A percentile compares a stretch with the other conserved stretches of the same genome.
Evolutionary conservation across 2,888 invertebrate species (phyloP).

Genomic region (Xestia xanthographa): DNA sequence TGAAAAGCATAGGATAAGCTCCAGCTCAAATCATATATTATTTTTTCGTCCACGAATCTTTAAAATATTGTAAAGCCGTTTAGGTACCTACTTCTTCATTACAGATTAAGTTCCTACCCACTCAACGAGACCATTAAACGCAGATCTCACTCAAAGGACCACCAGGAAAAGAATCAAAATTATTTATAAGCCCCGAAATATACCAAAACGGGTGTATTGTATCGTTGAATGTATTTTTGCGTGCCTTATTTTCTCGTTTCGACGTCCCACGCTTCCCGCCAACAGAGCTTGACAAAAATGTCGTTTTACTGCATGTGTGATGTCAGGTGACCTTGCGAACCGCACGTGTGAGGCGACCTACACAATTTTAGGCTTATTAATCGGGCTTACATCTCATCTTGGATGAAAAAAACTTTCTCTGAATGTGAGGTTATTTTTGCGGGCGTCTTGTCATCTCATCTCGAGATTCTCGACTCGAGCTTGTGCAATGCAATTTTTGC

Average conservation of each 20-base stretch:
- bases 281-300: constrained; percentile 67
- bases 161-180: constrained; percentile 61
- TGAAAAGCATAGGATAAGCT: background rate
- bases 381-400: constrained; percentile 34
- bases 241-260: constrained; percentile 57
- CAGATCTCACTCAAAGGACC: constrained; percentile 55
- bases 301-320: constrained; percentile 72
- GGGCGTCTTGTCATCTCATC: constrained; percentile 13
- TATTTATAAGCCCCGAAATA: constrained; percentile 58
- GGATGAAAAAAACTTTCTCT: constrained; percentile 52
- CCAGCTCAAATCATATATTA: background rate
- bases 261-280: constrained; percentile 69
- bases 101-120: constrained; percentile 27
- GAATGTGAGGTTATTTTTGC: constrained; percentile 32
- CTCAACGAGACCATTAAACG: constrained; percentile 31
- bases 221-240: constrained; percentile 58
- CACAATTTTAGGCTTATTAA: constrained; percentile 62
- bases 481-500: constrained; percentile 21
- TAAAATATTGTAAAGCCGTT: no score
- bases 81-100: constrained; percentile 1
- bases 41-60: background rate
- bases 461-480: background rate
- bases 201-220: constrained; percentile 58
- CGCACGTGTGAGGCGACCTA: constrained; percentile 64
- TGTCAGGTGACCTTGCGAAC: constrained; percentile 70